Conservation (phyloP, 2,113 vertebrate species). For the Grantiella picta region DNA sequence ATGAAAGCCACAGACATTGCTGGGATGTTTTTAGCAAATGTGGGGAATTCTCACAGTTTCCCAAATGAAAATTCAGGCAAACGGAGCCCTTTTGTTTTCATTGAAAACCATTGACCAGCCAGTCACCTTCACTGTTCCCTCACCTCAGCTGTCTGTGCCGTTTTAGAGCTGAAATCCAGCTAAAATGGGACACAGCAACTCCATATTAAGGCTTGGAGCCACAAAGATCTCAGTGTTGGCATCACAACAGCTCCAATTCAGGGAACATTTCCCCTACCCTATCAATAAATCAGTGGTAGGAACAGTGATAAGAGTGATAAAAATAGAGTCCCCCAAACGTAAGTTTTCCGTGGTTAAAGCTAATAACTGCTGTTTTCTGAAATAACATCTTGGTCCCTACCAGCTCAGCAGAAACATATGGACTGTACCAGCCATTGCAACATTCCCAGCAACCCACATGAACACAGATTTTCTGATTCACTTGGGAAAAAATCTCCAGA, state of each 20-base stretch:
- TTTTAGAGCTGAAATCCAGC: not conserved
- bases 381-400: not conserved
- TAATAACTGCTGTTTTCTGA: slow-evolving; percentile 20
- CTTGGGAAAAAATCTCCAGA: not conserved
- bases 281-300: slow-evolving; percentile 26
- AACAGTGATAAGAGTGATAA: not conserved
- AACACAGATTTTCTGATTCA: not conserved
- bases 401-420: not conserved
- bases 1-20: not conserved
- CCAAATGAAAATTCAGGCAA: not conserved
- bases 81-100: not conserved
- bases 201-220: not conserved
- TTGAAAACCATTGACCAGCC: not conserved
- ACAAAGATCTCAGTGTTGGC: not conserved
- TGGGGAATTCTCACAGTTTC: not conserved
- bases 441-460: not conserved
- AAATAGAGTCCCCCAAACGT: slow-evolving; percentile 11
- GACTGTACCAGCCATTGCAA: not conserved
- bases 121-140: not conserved
- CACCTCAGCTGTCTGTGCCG: not conserved
- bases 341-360: slow-evolving; percentile 5
- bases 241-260: not conserved
- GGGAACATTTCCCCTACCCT: not conserved
- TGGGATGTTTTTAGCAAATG: not conserved
- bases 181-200: not conserved